Conservation (phyloP, 2,113 vertebrate species). For the Eurypyga helias region DNA sequence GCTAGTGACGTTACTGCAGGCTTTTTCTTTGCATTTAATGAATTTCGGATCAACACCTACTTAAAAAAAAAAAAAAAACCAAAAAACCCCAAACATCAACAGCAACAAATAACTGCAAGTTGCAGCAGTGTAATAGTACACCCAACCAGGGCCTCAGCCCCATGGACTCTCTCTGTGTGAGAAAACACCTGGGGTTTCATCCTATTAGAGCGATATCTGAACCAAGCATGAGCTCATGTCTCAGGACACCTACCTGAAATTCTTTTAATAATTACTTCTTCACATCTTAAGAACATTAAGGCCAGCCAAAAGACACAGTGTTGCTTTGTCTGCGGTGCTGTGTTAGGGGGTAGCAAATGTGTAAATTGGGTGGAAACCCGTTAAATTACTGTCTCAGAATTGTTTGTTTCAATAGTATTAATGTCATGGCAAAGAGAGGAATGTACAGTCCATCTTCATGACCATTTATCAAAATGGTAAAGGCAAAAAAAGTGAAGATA, state of each 20-base stretch:
- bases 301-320: background rate
- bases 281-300: background rate
- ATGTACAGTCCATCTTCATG: background rate
- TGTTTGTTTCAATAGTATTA: background rate
- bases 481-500: background rate
- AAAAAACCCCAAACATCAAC: background rate
- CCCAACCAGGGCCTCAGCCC: background rate
- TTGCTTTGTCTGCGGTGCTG: background rate
- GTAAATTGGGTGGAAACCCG: slow-evolving; percentile 5
- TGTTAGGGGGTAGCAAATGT: background rate
- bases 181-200: background rate
- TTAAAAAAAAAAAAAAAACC: background rate
- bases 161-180: background rate
- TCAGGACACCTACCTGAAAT: background rate
- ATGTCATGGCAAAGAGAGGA: background rate
- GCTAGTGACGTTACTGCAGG: background rate
- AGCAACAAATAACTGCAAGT: background rate
- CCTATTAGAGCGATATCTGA: background rate
- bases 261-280: background rate
- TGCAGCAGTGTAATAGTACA: background rate
- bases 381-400: slow-evolving; percentile 12
- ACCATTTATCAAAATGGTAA: background rate
- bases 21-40: background rate
- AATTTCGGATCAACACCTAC: background rate
- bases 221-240: background rate